phyloP scores from a whole-genome alignment of 37 sponge, comb jelly and placozoan genomes.

The Tethya wilhelma region DNA sequence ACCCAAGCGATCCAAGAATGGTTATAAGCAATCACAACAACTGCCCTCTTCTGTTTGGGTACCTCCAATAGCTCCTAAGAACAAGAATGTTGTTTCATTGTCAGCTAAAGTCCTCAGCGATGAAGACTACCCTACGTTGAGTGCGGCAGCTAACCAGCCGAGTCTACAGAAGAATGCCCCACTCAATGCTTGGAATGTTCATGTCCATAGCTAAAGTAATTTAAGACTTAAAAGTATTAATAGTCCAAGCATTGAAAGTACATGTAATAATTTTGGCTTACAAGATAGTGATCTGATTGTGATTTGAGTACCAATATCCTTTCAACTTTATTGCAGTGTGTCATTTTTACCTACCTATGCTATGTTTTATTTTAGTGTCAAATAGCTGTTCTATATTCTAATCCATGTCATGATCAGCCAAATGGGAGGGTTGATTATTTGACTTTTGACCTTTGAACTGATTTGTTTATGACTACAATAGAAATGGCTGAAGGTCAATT shows the following conservation, averaged over 20 bases:
- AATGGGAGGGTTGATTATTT: too few relatives aligned
- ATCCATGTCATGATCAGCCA: too few relatives aligned
- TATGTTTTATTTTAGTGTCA: too few relatives aligned
- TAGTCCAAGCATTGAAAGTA: not conserved
- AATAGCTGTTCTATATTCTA: too few relatives aligned
- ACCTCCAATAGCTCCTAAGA: not conserved
- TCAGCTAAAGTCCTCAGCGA: slow-evolving; percentile 8
- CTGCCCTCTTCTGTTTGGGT: slow-evolving; percentile 1
- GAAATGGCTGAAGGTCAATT: too few relatives aligned
- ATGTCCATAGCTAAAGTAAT: slow-evolving; percentile 8
- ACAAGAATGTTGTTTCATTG: not conserved
- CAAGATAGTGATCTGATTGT: too few relatives aligned
- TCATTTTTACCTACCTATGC: too few relatives aligned
- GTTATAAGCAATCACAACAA: not conserved
- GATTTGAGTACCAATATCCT: too few relatives aligned
- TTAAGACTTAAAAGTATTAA: not conserved
- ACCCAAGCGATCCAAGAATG: not conserved
- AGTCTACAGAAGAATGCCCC: slow-evolving; percentile 3
- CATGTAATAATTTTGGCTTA: not conserved
- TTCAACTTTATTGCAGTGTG: too few relatives aligned
- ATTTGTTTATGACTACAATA: too few relatives aligned
- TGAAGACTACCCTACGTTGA: slow-evolving; percentile 54
- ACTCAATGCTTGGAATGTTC: slow-evolving; percentile 11
- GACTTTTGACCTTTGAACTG: too few relatives aligned
- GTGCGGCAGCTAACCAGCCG: slow-evolving; percentile 23